phyloP scores from a whole-genome alignment of 2,797 vertebrate genomes.

The Sylvia borin region DNA sequence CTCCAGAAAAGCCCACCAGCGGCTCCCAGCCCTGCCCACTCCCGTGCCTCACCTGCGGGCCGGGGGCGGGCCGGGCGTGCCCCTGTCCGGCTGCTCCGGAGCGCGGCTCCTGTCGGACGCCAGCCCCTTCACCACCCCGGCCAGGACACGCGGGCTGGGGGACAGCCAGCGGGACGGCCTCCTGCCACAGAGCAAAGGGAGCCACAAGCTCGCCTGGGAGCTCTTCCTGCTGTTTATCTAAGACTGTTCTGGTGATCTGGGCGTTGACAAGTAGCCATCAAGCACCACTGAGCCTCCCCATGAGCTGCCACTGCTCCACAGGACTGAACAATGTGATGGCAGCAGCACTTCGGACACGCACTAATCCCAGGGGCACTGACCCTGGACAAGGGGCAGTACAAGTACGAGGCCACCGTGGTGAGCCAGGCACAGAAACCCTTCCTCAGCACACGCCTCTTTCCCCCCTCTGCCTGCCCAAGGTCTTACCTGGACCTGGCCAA shows the following conservation, averaged over 20 bases:
- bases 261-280: not conserved
- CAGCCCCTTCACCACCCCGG: slow-evolving; percentile 38
- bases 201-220: rapidly evolving
- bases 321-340: rapidly evolving
- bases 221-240: not conserved
- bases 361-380: not conserved
- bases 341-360: rapidly evolving
- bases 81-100: not conserved
- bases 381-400: rapidly evolving
- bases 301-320: not conserved
- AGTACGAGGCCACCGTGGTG: rapidly evolving
- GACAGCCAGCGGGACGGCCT: slow-evolving; percentile 93
- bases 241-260: rapidly evolving
- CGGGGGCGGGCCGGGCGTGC: rapidly evolving
- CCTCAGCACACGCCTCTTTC: rapidly evolving
- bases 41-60: slow-evolving; percentile 30
- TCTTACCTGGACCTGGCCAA: slow-evolving; percentile 69
- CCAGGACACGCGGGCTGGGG: slow-evolving; percentile 79
- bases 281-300: rapidly evolving
- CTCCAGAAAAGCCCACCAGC: rapidly evolving
- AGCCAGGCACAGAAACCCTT: not conserved
- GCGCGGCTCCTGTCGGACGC: not conserved
- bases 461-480: not conserved
- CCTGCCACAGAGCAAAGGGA: slow-evolving; percentile 64
- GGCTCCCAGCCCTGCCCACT: not conserved